Conservation (phyloP, 2,888 invertebrate genomes). For the Dione juno region DNA sequence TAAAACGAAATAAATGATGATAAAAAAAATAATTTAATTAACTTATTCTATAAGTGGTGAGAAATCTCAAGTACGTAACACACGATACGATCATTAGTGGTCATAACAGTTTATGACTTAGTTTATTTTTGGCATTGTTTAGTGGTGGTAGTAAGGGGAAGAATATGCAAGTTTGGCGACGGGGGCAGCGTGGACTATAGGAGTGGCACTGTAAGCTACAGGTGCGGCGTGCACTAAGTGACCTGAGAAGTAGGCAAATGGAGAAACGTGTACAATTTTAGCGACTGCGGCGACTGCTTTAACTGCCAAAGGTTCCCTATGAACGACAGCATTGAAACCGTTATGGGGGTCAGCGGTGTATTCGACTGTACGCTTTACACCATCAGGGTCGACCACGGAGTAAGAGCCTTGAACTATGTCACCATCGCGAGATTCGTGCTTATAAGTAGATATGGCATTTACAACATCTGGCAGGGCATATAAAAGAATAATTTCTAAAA, state of each 20-base stretch:
- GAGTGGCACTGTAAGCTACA: constrained; percentile 63
- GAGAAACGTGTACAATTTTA: constrained; percentile 59
- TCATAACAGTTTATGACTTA: constrained; percentile 28
- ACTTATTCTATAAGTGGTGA: constrained; percentile 51
- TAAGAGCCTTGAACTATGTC: constrained; percentile 80
- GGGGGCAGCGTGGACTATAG: constrained; percentile 53
- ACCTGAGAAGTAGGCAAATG: constrained; percentile 53
- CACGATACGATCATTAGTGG: constrained; percentile 44
- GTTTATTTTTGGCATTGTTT: constrained; percentile 61
- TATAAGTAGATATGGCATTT: too few relatives aligned
- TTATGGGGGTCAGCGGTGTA: constrained; percentile 77
- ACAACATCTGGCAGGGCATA: too few relatives aligned
- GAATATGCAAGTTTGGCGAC: constrained; percentile 55
- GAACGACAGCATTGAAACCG: constrained; percentile 84
- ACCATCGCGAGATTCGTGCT: constrained; percentile 75
- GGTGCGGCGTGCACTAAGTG: constrained; percentile 49
- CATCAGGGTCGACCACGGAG: constrained; percentile 82
- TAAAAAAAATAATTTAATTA: constrained; percentile 60
- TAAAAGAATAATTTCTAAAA: too few relatives aligned
- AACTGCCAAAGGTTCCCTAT: constrained; percentile 67
- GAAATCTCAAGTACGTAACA: constrained; percentile 10
- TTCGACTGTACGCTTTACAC: constrained; percentile 82
- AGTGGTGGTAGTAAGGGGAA: constrained; percentile 70
- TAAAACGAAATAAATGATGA: constrained; percentile 42
- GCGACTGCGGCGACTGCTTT: constrained; percentile 55